Base-by-base conservation (phyloP, 1,140 invertebrate genomes). In the Hycleus phaleratus region DNA sequence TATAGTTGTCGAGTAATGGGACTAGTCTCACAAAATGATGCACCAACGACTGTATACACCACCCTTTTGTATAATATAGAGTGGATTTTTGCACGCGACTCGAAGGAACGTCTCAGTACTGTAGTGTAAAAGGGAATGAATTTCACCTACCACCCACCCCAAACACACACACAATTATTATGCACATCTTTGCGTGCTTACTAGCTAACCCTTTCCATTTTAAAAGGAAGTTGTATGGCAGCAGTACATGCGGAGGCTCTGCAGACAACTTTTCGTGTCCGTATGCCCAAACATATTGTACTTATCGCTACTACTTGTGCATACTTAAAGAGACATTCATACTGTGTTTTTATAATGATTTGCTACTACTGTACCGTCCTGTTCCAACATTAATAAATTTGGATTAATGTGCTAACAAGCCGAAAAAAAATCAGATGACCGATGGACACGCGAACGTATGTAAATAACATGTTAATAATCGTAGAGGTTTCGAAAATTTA, bases 131-230 rank as follows among this genome's bases (percentile, higher is more conserved):
- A 18, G 18, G 18, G 18, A 18, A 18, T 18, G 18, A 18, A 18
- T 18, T 18, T 43, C 42, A 26, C 38, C 38, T 46, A 47, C 46
- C 49, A 50, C 56, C 46, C 47, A 32, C 45, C 48, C 44, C 18
- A 1, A 18, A 32, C 32, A 18, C 32, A 32, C 26, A 32, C 32
- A 58, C 64, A 62, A 69, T 69, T 69, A 63, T 67, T 69, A 68
- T 69, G 68, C 68, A 68, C 68, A 69, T 69, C 68, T 68, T 69
- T 63, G 68, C 68, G 68, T 69, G 68, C 49, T 53, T 62, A 58
- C 60, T 61, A 54, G 49, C 57, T 43, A 48, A 56, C 60, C 60
- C 58, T 55, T 61, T 32, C 32, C 32, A 0, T 7, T 1, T 32
- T 32, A 5, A 32, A 63, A 67, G 65, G 67, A 69, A 69, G 67